A percentile compares a stretch with the other conserved stretches of the same genome.
Evolutionary conservation across 1,140 invertebrate species (phyloP).

Genomic region (Lordiphosa clarofinis): DNA sequence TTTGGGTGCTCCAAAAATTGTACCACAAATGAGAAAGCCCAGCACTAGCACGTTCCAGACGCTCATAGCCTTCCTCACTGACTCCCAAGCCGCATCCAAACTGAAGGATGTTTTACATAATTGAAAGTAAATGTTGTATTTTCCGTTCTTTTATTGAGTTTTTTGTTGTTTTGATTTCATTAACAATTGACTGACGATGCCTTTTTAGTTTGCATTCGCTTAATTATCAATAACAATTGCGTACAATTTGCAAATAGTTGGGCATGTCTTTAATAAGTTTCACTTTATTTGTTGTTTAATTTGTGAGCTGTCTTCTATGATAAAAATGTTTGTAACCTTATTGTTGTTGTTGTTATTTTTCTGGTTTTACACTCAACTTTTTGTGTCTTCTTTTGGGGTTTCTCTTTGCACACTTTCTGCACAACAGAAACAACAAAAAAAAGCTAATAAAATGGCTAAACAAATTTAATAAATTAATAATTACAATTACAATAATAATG

Average conservation of each 20-base stretch:
- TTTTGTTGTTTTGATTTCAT: constrained; percentile 66
- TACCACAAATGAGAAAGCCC: no score
- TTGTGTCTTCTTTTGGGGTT: constrained; percentile 12
- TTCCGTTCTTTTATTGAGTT: constrained; percentile 66
- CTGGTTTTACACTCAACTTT: constrained; percentile 45
- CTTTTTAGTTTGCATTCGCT: constrained; percentile 43
- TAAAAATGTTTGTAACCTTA: no score
- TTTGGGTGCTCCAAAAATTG: no score
- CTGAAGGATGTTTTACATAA: no score
- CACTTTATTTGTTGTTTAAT: constrained; percentile 16
- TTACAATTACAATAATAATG: constrained; percentile 53
- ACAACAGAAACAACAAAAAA: constrained; percentile 18
- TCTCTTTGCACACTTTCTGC: constrained; percentile 8
- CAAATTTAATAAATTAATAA: constrained; percentile 61
- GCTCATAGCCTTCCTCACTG: no score
- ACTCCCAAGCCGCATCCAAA: no score
- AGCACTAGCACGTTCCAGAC: no score
- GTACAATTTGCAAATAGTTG: constrained; percentile 55
- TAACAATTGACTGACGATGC: constrained; percentile 67
- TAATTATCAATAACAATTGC: constrained; percentile 73
- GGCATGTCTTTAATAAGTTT: constrained; percentile 23
- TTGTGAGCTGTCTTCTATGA: constrained; percentile 19
- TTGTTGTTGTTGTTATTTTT: no score
- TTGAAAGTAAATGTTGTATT: no score
- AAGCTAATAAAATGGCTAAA: constrained; percentile 25